Percentiles rank a stretch among this genome's conserved stretches.
These are phyloP conservation scores for human (Homo sapiens) DNA, from an alignment of 2,113 vertebrate genomes.

Conservation along the genomic window GRCh38 chr6:50532501-50533000, in stretches of 20 bases:
- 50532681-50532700: background rate
- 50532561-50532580: background rate
- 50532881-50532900: background rate
- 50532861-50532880: background rate
- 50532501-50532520: background rate
- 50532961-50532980: background rate
- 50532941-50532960: background rate
- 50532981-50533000: background rate
- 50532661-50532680: background rate
- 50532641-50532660: background rate
- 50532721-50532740: background rate
- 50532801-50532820: background rate
- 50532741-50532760: background rate
- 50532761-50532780: background rate
- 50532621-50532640: background rate
- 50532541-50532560: background rate
- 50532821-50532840: background rate
- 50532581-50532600: background rate
- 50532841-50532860: background rate
- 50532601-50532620: background rate
- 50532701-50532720: background rate
- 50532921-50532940: rapidly evolving
- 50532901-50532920: background rate
- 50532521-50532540: background rate
- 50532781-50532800: background rate